Conservation (phyloP, 1,140 invertebrate species). For the Apis cerana region DNA sequence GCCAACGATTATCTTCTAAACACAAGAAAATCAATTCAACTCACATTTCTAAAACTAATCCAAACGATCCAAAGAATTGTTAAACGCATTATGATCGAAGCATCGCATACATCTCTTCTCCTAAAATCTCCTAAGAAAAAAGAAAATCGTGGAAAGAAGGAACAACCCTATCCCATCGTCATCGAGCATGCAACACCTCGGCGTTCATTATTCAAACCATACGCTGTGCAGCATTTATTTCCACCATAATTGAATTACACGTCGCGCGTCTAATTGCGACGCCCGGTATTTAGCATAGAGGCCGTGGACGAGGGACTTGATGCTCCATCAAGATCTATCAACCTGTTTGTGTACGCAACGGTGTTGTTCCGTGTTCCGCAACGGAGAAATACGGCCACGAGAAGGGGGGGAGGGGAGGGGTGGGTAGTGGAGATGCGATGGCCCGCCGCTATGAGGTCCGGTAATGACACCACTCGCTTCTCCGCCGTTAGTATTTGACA, state of each 20-base stretch:
- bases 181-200: too few species aligned
- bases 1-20: too few species aligned
- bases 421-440: conserved; percentile 6
- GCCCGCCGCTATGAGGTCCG: conserved; percentile 43
- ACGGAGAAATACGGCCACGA: conserved; percentile 49
- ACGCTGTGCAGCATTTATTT: not conserved
- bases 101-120: too few species aligned
- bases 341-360: conserved; percentile 31
- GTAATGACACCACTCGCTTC: conserved; percentile 58
- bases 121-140: too few species aligned
- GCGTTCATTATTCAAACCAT: too few species aligned
- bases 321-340: conserved; percentile 56
- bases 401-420: not conserved
- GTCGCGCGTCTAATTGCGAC: conserved; percentile 26
- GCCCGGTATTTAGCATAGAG: conserved; percentile 35
- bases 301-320: not conserved
- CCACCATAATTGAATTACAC: conserved; percentile 24
- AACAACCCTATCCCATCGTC: too few species aligned
- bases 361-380: conserved; percentile 42
- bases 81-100: too few species aligned
- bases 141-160: too few species aligned
- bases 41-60: too few species aligned
- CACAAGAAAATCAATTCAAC: too few species aligned
- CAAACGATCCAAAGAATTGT: too few species aligned
- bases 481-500: conserved; percentile 54